Evolutionary conservation across 2,888 invertebrate genomes (phyloP).

Genomic region (Drosophila kuntzei): DNA sequence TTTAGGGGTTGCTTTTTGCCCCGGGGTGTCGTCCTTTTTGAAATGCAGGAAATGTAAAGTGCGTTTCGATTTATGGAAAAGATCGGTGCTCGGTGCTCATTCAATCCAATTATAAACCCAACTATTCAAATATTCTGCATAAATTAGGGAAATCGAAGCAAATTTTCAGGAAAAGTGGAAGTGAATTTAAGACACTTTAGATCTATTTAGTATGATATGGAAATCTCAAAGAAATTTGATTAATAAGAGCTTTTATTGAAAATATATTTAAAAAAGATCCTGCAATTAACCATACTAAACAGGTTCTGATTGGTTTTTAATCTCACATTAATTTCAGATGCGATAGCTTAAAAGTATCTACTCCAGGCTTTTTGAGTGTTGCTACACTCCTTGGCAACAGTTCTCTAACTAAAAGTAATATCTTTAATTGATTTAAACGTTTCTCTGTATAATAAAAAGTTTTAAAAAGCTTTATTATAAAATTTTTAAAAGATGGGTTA

Average conservation of each 20-base stretch:
- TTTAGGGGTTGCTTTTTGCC: slow-evolving; percentile 57
- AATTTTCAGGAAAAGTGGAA: neutral
- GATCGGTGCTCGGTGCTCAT: slow-evolving; percentile 33
- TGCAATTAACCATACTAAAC: no score
- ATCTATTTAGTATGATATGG: neutral
- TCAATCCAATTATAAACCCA: slow-evolving; percentile 26
- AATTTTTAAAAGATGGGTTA: no score
- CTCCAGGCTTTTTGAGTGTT: no score
- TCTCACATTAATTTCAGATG: no score
- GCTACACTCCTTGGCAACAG: no score
- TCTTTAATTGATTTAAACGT: no score
- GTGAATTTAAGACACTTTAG: neutral
- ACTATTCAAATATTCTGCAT: slow-evolving; percentile 18
- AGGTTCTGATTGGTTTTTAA: no score
- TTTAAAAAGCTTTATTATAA: no score
- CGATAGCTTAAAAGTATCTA: no score
- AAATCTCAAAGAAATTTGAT: neutral
- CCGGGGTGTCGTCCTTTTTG: slow-evolving; percentile 34
- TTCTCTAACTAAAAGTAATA: no score
- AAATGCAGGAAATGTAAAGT: slow-evolving; percentile 48
- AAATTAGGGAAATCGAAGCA: slow-evolving; percentile 13
- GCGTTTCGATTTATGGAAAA: slow-evolving; percentile 71
- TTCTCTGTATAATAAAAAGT: no score
- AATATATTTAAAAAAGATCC: no score
- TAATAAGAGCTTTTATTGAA: neutral